Evolutionary conservation across 2,888 invertebrate genomes (phyloP), one percentile per base, ranked within the genome.

Genomic region (Parelbella ahira): DNA sequence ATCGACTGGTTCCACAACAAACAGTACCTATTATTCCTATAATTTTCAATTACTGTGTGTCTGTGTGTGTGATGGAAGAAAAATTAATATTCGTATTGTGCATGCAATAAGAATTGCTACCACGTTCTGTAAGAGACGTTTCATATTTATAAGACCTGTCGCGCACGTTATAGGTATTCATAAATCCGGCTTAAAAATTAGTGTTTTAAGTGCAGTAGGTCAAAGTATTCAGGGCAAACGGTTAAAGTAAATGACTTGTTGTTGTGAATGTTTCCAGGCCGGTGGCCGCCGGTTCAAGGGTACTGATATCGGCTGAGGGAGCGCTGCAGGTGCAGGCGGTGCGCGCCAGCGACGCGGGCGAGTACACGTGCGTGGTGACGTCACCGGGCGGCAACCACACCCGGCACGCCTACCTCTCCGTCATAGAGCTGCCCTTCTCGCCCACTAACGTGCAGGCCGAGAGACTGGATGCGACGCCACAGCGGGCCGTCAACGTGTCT

Each of bases 401-500:
- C 10, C 91, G 97, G 29, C 91, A 92, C 20, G 97, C 97, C 0
- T 89, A 91, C 28, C 88, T 96, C 8, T 78, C 88, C 45, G 88
- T 99, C 57, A 97, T 99, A 59, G 99, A 99, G 78, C 88, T 98
- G 53, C 99, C 99, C 0, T 96, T 95, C 67, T 93, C 97, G 12
- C 99, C 99, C 0, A 93, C 93, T 28, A 95, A 95, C 65, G 95
- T 96, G 0, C 90, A 91, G 53, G 98, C 97, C 0, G 81, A 80
- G 43, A 86, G 93, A 51, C 66, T 93, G 1, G 92, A 93, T 34
- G 87, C 89, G 2, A 89, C 91, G 6, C 88, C 90, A 1, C 91
- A 92, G 46, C 91, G 91, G 66, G 94, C 95, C 13, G 95, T 98
- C 49, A 96, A 97, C 65, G 92, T 99, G 1, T 93, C 93, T 9